These are phyloP conservation scores for Ammospiza nelsoni DNA, from an alignment of 2,113 vertebrate species.

Conservation along the genomic window DNA sequence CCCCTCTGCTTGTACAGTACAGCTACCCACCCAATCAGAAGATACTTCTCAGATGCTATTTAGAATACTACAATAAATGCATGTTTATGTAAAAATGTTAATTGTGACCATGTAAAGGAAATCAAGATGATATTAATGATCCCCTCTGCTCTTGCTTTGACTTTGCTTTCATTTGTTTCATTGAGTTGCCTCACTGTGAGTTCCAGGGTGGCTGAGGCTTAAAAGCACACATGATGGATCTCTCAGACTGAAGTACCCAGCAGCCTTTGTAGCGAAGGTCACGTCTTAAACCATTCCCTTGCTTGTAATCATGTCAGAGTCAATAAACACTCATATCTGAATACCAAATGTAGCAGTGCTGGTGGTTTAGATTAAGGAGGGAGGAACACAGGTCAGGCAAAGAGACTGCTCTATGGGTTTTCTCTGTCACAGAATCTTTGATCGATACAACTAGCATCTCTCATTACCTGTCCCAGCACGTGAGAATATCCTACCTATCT, in stretches of 20 bases:
- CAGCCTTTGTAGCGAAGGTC: conserved; percentile 25
- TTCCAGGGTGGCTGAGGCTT: background rate
- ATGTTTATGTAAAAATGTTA: conserved; percentile 4
- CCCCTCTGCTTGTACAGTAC: background rate
- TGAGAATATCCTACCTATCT: background rate
- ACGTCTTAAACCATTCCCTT: conserved; percentile 4
- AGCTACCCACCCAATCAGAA: background rate
- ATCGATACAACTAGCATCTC: conserved; percentile 3
- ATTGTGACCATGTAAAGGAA: background rate
- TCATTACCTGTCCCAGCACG: background rate
- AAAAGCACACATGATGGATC: conserved; percentile 9
- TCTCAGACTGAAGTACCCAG: conserved; percentile 21
- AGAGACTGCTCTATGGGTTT: background rate
- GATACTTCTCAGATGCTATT: background rate
- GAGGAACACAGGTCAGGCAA: conserved; percentile 14
- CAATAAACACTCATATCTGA: conserved; percentile 49
- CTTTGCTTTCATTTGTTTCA: conserved; percentile 32
- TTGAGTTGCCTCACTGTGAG: background rate
- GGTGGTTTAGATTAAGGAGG: conserved; percentile 42
- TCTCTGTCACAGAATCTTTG: background rate
- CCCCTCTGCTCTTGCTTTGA: background rate
- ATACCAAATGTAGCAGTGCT: conserved; percentile 17
- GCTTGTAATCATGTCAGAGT: conserved; percentile 38
- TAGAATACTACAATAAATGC: conserved; percentile 2
- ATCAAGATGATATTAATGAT: background rate